These are phyloP conservation scores for Lordiphosa clarofinis DNA, from an alignment of 1,140 invertebrate genomes.

Conservation along the genomic window DNA sequence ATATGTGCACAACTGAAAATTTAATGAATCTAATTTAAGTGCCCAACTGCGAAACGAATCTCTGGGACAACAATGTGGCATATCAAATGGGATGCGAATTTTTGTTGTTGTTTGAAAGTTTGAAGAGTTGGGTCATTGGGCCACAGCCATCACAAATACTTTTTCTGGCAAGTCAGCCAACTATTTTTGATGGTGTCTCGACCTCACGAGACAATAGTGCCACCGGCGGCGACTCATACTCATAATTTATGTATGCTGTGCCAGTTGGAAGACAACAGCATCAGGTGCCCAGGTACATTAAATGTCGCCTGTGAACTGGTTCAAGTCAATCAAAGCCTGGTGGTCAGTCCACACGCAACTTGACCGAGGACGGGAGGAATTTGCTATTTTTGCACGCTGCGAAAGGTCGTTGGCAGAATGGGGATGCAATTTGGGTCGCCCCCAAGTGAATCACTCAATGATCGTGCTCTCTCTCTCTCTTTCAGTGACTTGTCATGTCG, in stretches of 20 bases:
- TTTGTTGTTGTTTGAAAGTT: constrained; percentile 27
- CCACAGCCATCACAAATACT: constrained; percentile 26
- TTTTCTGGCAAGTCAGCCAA: constrained; percentile 26
- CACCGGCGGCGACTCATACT: constrained; percentile 13
- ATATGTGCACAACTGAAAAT: constrained; percentile 22
- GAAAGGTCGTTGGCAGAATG: constrained; percentile 65
- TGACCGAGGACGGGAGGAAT: constrained; percentile 43
- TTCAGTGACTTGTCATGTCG: constrained; percentile 45
- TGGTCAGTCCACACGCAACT: constrained; percentile 43
- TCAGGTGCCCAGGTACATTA: constrained; percentile 18
- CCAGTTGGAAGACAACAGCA: constrained; percentile 3
- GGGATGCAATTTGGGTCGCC: constrained; percentile 55
- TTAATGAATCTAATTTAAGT: constrained; percentile 34
- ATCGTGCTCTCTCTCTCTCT: constrained; percentile 18
- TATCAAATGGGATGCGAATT: constrained; percentile 45
- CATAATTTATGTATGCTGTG: constrained; percentile 40
- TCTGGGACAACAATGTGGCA: constrained; percentile 35
- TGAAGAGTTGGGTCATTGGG: constrained; percentile 53
- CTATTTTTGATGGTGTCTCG: constrained; percentile 22
- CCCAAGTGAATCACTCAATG: constrained; percentile 53
- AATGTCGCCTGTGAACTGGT: constrained; percentile 57
- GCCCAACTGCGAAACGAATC: constrained; percentile 30
- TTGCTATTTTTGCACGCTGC: constrained; percentile 34
- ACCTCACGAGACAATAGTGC: constrained; percentile 32
- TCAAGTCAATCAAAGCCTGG: constrained; percentile 63